Evolutionary conservation across 2,113 vertebrate genomes (phyloP), one percentile per base, ranked within the genome.

Genomic region (Gavia stellata): DNA sequence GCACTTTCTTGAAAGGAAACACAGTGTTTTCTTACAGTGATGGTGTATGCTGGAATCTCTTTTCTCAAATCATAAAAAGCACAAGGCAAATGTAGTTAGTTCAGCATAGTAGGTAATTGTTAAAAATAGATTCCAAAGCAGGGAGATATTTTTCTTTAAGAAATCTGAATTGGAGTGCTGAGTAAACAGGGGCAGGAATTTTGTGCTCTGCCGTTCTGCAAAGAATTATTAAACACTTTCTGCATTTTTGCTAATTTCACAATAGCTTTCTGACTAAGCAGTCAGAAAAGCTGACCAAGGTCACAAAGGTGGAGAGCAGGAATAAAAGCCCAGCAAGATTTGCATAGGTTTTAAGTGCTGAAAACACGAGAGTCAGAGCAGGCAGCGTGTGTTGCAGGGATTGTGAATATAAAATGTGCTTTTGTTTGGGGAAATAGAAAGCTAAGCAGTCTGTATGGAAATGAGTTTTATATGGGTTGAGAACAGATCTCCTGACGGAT

Each of bases 371-470:
- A 93, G 82, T 94, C 71, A 71, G 81, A 96, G 91, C 94, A 96
- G 75, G 92, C 88, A 92, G 85, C 11, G 71, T 97, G 96, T 83
- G 90, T 93, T 97, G 89, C 82, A 92, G 89, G 83, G 93, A 96
- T 56, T 96, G 92, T 77, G 96, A 97, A 96, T 97, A 96, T 95
- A 96, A 96, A 98, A 97, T 96, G 90, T 94, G 96, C 97, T 98
- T 98, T 98, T 98, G 97, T 98, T 97, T 97, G 96, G 89, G 70
- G 90, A 97, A 98, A 98, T 89, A 95, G 95, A 98, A 98, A 97
- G 97, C 97, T 96, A 98, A 98, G 98, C 97, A 97, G 96, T 96
- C 97, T 97, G 94, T 96, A 98, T 98, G 97, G 97, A 98, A 98
- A 98, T 98, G 52, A 98, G 96, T 98, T 98, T 98, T 97, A 97